Evolutionary conservation across 2,797 vertebrate species (phyloP), one percentile per base, ranked within the genome.

Genomic region (Gorsachius magnificus): DNA sequence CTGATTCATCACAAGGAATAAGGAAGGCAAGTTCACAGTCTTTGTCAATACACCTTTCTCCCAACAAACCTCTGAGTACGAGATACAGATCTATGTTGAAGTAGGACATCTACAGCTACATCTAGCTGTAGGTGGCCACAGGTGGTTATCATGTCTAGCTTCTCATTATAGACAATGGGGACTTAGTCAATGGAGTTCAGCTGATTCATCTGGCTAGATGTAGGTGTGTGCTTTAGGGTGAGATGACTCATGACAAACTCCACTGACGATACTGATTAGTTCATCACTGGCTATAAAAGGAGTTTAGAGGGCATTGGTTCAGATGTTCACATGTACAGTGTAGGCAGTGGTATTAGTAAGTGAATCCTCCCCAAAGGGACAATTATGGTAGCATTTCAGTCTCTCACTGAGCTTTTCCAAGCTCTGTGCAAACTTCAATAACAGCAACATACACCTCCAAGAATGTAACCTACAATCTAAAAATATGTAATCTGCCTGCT

Each of bases 211-310:
- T 81, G 53, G 36, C 57, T 71, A 41, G 19, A 43, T 21, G 60
- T 6, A 81, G 22, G 33, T 64, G 65, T 78, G 65, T 95, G 72
- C 22, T 81, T 83, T 38, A 90, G 56, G 46, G 69, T 6, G 2
- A 95, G 65, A 78, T 95, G 93, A 90, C 57, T 95, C 89, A 91
- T 53, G 61, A 54, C 54, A 82, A 50, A 50, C 69, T 83, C 50
- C 57, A 65, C 19, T 69, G 79, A 43, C 11, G 54, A 28, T 68
- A 89, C 8, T 54, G 66, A 79, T 83, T 65, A 80, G 64, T 77
- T 90, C 45, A 54, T 88, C 71, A 18, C n/a, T 54, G 64, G 20
- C 65, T 93, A 78, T 71, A 74, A 88, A 93, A 94, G n/a, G 57
- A 88, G 51, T 78, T 41, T 46, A 83, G 75, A 16, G 33, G 48